Base-by-base conservation (phyloP, 2,888 invertebrate species). In the Mystacides longicornis region DNA sequence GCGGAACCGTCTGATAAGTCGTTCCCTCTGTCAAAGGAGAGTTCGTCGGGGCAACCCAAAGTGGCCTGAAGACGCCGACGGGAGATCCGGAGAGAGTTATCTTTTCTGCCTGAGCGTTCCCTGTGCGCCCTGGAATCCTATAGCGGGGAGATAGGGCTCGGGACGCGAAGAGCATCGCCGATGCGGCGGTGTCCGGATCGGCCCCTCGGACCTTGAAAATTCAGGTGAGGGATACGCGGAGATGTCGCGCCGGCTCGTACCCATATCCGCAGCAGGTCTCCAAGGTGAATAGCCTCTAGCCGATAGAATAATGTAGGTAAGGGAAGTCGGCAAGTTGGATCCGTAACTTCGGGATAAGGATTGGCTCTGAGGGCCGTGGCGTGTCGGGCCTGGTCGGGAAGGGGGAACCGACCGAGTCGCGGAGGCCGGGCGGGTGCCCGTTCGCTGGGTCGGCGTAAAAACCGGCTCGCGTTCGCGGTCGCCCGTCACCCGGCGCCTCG, bases 181-280 rank as follows among this genome's bases (percentile, higher is more conserved):
- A 71, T 71, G 69, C 70, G 67, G 71, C 69, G 70, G 72, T 70
- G 72, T 72, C 71, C 68, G 68, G 69, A 71, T 69, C 65, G 67
- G 69, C 68, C 68, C 68, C 68, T 68, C 69, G 70, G 68, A 69
- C 71, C 69, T 70, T 68, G 67, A 67, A 68, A 67, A 67, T 67
- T 65, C 64, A 64, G 63, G 65, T 64, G 65, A 66, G 65, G 65
- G 65, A 64, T 64, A 64, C 65, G 65, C 62, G 63, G 63, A 63
- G 63, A 56, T 59, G 58, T 61, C 58, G 58, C 60, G 63, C 62
- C 63, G 59, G 59, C 54, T 77, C 81, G 81, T 83, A 82, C 82
- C 81, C 77, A 82, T 81, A 82, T 81, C 82, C 81, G 82, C 82
- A 84, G 79, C 83, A 83, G 84, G 83, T 85, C 81, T 84, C 82